Conservation (phyloP, 2,888 invertebrate species). For the Patella caerulea region DNA sequence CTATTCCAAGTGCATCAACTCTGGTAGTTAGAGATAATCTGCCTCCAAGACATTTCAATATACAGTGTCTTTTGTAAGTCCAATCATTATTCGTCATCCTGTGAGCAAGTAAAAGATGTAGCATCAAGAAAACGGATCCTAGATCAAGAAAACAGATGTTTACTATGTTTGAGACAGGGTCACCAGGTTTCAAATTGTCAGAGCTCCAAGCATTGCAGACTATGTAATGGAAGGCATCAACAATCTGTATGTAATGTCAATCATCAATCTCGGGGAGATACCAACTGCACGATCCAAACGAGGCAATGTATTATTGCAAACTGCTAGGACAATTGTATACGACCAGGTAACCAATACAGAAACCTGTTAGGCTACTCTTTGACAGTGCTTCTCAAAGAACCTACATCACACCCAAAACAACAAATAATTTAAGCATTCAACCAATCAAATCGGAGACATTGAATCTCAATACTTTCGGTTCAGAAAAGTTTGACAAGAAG, state of each 20-base stretch:
- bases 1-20: no score
- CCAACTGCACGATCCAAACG: neutral
- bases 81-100: neutral
- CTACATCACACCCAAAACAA: no score
- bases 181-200: conserved; percentile 1
- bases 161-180: conserved; percentile 6
- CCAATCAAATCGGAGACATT: no score
- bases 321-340: neutral
- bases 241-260: conserved; percentile 1
- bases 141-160: conserved; percentile 1
- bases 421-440: no score
- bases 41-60: no score
- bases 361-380: no score
- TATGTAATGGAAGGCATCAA: conserved; percentile 1
- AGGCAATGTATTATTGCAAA: conserved; percentile 13
- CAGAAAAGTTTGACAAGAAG: no score
- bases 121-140: neutral
- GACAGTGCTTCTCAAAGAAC: no score
- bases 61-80: no score
- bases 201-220: neutral
- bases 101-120: conserved; percentile 1
- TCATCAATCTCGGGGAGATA: neutral
- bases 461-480: no score
- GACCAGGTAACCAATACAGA: no score
- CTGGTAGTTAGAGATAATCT: no score